Base-by-base conservation (phyloP, 37 sponge, comb jelly and placozoan genomes). In the Oscarella lobularis region DNA sequence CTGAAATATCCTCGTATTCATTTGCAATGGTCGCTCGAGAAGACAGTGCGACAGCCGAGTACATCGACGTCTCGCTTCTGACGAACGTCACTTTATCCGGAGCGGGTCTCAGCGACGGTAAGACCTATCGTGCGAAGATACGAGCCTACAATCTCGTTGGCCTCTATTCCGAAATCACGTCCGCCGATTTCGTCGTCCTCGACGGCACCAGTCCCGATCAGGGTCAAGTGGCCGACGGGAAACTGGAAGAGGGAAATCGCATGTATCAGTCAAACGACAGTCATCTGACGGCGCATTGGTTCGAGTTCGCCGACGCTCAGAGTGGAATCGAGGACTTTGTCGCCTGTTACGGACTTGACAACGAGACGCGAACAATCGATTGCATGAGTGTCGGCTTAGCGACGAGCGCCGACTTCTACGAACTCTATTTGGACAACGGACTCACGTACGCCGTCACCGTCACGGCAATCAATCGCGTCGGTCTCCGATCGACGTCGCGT, bases 391-490 rank as follows among this genome's bases (percentile, higher is more conserved):
- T 14, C 33, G 71, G 71, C 31, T 20, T 68, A 20, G 31, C 29
- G 31, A 4, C 29, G 4, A 20, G 4, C 4, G 71, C 71, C 29
- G 6, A 32, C 29, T 29, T 14, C 4, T 5, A 5, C 29, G 31
- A 4, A 5, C 31, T 14, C 31, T 29, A 4, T 5, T 20, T 14
- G 31, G 71, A 5, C 33, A 14, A 4, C 6, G 71, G 29, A 5
- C 35, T 68, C 31, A 5, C 5, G 6, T 68, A 68, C 31, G 6
- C 29, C 6, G 71, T 20, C 35, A 29, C 31, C 31, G 71, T 68
- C 35, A 68, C 6, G 71, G 71, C 71, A 68, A 4, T 68, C 71
- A 68, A 68, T 35, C 6, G 6, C 6, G 29, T 68, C 4, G 71
- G 71, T 35, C 31, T 5, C 35, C 5, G 31, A 4, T 4, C 5